phyloP scores from a whole-genome alignment of 2,888 invertebrate species.

The Crematogaster levior region DNA sequence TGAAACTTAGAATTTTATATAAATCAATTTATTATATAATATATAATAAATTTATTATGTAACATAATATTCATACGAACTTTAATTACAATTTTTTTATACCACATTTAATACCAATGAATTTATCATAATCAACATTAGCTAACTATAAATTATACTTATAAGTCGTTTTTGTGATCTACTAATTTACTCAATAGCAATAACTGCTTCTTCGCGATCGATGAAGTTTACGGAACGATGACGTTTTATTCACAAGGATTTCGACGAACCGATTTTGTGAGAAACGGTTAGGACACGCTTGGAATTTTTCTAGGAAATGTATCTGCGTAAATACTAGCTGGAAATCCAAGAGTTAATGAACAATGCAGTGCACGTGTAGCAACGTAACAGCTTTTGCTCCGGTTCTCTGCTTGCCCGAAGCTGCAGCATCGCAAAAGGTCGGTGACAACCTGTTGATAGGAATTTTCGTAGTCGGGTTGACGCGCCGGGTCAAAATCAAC shows the following conservation, averaged over 20 bases:
- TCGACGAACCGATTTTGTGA: background rate
- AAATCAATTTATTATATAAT: conserved; percentile 1
- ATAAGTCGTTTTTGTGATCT: background rate
- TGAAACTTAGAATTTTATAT: background rate
- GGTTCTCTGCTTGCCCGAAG: conserved; percentile 29
- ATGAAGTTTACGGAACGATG: background rate
- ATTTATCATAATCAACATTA: background rate
- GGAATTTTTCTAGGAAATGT: conserved; percentile 20
- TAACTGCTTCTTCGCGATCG: background rate
- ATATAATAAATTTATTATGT: no score
- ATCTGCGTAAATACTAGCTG: conserved; percentile 31
- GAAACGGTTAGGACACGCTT: background rate
- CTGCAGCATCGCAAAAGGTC: conserved; percentile 32
- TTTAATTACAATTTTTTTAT: background rate
- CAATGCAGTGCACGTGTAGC: conserved; percentile 34
- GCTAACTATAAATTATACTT: background rate
- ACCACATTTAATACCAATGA: background rate
- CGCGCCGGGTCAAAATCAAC: conserved; percentile 49
- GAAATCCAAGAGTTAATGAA: conserved; percentile 64
- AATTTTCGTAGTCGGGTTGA: conserved; percentile 63
- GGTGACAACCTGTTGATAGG: conserved; percentile 77
- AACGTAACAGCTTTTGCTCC: conserved; percentile 40
- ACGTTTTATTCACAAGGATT: background rate
- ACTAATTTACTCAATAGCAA: conserved; percentile 1
- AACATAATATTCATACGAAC: no score